These are phyloP conservation scores for Arenaria interpres DNA, from an alignment of 2,113 vertebrate species.

Conservation along the genomic window DNA sequence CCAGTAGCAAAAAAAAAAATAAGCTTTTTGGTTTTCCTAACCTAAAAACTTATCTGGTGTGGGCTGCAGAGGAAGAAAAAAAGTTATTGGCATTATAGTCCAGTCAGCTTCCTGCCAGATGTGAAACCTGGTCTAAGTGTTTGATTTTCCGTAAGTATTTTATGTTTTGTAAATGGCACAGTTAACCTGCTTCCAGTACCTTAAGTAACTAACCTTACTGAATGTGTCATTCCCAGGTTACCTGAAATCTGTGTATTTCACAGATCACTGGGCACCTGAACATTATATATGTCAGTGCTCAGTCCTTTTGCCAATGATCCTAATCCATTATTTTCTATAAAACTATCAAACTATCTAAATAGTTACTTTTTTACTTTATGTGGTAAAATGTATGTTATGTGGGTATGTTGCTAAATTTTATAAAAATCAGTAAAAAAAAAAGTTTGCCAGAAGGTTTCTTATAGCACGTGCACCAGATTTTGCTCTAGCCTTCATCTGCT, in stretches of 20 bases:
- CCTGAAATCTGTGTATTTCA: neutral
- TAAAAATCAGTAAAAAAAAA: neutral
- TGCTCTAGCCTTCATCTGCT: neutral
- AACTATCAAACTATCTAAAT: neutral
- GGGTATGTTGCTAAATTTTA: neutral
- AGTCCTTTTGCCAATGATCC: neutral
- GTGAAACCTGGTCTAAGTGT: neutral
- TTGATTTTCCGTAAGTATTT: neutral
- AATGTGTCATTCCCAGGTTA: neutral
- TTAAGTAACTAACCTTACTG: neutral
- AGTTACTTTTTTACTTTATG: neutral
- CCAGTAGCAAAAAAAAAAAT: neutral
- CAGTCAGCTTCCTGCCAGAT: neutral
- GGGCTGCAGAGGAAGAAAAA: neutral
- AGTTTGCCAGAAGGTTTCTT: neutral
- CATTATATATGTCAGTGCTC: neutral
- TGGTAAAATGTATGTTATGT: neutral
- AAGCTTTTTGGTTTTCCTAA: neutral
- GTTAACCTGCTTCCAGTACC: neutral
- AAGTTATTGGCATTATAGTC: neutral
- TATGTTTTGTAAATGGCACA: neutral
- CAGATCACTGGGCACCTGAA: neutral
- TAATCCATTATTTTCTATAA: neutral
- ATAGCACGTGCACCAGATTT: neutral
- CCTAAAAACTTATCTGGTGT: neutral